Percentiles rank a stretch among this genome's conserved stretches.
Evolutionary conservation across 2,113 vertebrate genomes (phyloP).

Genomic region (Heterotis niloticus): DNA sequence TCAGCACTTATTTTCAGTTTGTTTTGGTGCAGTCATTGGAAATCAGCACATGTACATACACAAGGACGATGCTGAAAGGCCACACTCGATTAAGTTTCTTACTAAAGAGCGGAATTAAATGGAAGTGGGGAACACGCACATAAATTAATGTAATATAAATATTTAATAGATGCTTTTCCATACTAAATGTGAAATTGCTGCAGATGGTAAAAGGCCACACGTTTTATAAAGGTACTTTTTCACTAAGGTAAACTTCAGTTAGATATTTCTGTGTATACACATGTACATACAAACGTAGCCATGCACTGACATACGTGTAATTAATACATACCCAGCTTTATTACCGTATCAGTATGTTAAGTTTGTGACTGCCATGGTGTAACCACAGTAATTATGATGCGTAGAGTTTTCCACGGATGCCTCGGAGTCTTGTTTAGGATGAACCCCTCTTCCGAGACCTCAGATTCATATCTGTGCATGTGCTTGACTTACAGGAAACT

Average conservation of each 20-base stretch:
- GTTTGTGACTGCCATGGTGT: neutral
- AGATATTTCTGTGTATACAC: slow-evolving; percentile 8
- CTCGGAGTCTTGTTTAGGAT: neutral
- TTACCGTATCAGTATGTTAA: neutral
- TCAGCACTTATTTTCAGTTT: neutral
- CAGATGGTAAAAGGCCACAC: slow-evolving; percentile 1
- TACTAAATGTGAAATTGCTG: neutral
- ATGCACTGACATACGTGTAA: neutral
- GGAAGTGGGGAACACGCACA: no score
- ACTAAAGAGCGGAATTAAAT: no score
- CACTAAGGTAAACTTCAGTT: slow-evolving; percentile 12
- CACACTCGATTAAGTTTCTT: neutral
- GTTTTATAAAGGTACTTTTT: neutral
- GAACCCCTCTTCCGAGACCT: neutral
- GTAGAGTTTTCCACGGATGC: neutral
- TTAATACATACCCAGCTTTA: neutral
- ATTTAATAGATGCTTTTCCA: neutral
- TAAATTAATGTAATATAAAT: no score
- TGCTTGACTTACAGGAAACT: neutral
- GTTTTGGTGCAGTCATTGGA: neutral
- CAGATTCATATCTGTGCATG: neutral
- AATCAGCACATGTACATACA: neutral
- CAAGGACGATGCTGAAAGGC: neutral
- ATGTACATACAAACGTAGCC: neutral
- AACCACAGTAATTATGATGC: neutral